Base-by-base conservation (phyloP, 2,888 invertebrate species). In the Lagria hirta region DNA sequence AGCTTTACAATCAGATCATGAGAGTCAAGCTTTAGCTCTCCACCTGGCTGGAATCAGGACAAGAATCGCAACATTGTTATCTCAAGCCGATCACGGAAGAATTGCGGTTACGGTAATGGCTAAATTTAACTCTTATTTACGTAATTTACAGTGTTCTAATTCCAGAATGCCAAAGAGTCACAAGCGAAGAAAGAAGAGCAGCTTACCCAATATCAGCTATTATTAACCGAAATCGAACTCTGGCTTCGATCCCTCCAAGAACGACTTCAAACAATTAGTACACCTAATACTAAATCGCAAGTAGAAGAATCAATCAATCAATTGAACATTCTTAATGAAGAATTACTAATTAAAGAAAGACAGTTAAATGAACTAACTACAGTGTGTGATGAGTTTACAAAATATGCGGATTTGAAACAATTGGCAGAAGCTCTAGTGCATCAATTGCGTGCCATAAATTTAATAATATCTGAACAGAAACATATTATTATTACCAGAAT, bases 71-170 rank as follows among this genome's bases (percentile, higher is more conserved):
- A 78, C 79, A 38, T 74, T 90, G 21, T 66, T 85, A 36, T 74
- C 77, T 1, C 84, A 88, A 61, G 84, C 87, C 1, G 79, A 84
- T 36, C 80, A 83, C 64, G 86, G 86, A 46, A 75, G 64, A 21
- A 58, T 57, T 35, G 54, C 66, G 15, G 58, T 71, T 29, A 55
- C 60, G 57, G 71, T 72, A 61, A 61, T 64, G 16, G 16, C 20
- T 36, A 28, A 38, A 52, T 51, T 37, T 54, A 34, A n/a, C n/a
- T n/a, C n/a, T n/a, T n/a, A n/a, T n/a, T n/a, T n/a, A n/a, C n/a
- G n/a, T n/a, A 5, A 26, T 29, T 29, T 10, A 14, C n/a, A 4
- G 10, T 6, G 15, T 11, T 5, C 21, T 43, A 11, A 51, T 67
- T 69, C 36, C 62, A 78, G 78, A 73, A 70, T 44, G 80, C 81